These are phyloP conservation scores for Aplodontia rufa DNA, from an alignment of 2,113 vertebrate species.

Conservation along the genomic window DNA sequence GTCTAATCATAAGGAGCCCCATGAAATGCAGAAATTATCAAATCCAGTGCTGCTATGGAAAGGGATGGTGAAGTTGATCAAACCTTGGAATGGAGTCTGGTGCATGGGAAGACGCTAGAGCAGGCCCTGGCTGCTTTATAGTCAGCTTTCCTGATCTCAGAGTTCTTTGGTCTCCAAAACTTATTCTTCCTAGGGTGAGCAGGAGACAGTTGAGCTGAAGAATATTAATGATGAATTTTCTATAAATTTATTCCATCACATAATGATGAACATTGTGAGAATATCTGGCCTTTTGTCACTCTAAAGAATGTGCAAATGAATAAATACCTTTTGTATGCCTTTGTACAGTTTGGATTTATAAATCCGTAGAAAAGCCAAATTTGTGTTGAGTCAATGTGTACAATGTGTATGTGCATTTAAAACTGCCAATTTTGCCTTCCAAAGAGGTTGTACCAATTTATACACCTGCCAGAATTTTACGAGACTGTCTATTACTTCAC, in stretches of 20 bases:
- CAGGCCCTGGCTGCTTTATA: accelerated
- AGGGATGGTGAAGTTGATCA: neutral
- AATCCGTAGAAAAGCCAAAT: slow-evolving; percentile 26
- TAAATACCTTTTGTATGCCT: neutral
- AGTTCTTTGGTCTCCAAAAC: neutral
- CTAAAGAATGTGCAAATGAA: slow-evolving; percentile 27
- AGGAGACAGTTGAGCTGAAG: neutral
- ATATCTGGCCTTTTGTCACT: neutral
- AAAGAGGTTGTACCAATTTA: slow-evolving; percentile 9
- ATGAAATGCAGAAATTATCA: neutral
- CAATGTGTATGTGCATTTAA: neutral
- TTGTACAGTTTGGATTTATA: neutral
- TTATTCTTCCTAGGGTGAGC: neutral
- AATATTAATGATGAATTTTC: neutral
- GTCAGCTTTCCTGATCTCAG: neutral
- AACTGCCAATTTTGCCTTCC: slow-evolving; percentile 39
- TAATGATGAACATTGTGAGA: neutral
- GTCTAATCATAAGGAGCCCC: neutral
- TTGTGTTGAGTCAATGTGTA: neutral
- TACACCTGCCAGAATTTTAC: slow-evolving; percentile 56
- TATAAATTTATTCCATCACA: neutral
- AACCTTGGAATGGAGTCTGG: neutral
- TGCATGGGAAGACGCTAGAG: accelerated
- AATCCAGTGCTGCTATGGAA: neutral
- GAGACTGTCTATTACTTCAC: slow-evolving; percentile 8